phyloP scores from a whole-genome alignment of 2,888 invertebrate species.

The Pachymerium ferrugineum region DNA sequence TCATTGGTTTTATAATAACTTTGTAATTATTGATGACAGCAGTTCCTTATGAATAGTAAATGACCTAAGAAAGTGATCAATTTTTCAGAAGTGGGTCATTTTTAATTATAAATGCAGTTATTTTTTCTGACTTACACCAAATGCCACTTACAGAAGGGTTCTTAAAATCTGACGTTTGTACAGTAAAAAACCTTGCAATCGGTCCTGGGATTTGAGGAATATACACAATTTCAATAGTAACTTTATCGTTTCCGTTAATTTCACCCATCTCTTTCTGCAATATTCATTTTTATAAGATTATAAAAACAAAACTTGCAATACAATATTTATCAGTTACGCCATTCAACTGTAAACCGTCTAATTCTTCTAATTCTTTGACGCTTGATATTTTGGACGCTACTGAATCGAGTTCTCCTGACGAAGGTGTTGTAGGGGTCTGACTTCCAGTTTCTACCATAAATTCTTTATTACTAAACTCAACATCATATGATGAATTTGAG shows the following conservation, averaged over 20 bases:
- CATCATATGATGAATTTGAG: background rate
- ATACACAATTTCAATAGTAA: background rate
- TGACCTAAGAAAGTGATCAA: too few species aligned
- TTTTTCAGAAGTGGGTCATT: too few species aligned
- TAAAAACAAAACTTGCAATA: background rate
- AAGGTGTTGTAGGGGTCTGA: background rate
- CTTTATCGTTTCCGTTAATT: background rate
- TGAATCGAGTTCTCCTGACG: background rate
- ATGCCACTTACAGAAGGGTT: too few species aligned
- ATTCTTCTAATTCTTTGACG: background rate
- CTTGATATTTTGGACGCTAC: background rate
- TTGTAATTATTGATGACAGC: too few species aligned
- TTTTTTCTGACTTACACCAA: too few species aligned
- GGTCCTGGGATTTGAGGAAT: background rate
- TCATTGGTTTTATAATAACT: too few species aligned
- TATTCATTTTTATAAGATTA: background rate
- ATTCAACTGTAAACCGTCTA: background rate
- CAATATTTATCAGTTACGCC: background rate
- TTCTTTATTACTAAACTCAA: background rate
- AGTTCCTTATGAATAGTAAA: too few species aligned
- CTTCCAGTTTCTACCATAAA: background rate
- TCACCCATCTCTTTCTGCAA: too few species aligned
- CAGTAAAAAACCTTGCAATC: background rate
- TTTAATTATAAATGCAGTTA: too few species aligned
- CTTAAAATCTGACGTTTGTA: background rate